Conservation (phyloP, 1,140 invertebrate species). For the Galleria mellonella region DNA sequence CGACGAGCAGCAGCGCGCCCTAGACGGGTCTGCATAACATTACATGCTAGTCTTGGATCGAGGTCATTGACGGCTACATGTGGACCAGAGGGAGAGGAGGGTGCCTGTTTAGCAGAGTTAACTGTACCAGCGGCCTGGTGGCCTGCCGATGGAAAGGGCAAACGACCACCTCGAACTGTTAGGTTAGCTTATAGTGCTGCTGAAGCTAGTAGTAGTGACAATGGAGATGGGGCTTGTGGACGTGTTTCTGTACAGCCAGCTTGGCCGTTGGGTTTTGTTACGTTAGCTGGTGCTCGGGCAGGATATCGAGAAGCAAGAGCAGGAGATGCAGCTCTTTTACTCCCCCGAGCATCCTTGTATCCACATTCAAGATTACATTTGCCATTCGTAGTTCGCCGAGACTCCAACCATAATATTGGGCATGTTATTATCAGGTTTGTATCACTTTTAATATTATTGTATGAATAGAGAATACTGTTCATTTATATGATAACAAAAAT, state of each 20-base stretch:
- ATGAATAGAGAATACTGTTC: too few species aligned
- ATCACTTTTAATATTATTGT: not conserved
- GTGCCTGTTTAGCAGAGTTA: conserved; percentile 89
- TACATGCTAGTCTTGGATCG: conserved; percentile 80
- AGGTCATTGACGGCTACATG: conserved; percentile 85
- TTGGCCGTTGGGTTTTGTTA: conserved; percentile 81
- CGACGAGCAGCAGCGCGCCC: conserved; percentile 68
- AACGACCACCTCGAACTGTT: conserved; percentile 79
- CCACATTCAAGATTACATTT: conserved; percentile 91
- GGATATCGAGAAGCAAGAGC: conserved; percentile 89
- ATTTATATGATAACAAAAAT: too few species aligned
- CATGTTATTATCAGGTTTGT: conserved; percentile 89
- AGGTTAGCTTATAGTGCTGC: conserved; percentile 89
- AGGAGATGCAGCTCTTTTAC: conserved; percentile 86
- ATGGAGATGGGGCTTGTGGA: conserved; percentile 81
- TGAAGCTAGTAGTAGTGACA: conserved; percentile 81
- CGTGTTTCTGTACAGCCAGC: conserved; percentile 80
- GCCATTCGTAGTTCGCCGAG: conserved; percentile 87
- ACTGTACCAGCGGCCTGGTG: conserved; percentile 91
- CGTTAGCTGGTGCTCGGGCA: conserved; percentile 83
- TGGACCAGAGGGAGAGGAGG: conserved; percentile 90
- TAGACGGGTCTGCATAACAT: conserved; percentile 82
- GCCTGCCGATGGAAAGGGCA: conserved; percentile 80
- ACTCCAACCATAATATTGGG: conserved; percentile 78
- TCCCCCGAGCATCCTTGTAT: conserved; percentile 90